A percentile compares a stretch with the other conserved stretches of the same genome.
Evolutionary conservation across 30 jellyfish, hydroid and myxozoan genomes (phyloP).

Genomic region (Aurelia sp.): DNA sequence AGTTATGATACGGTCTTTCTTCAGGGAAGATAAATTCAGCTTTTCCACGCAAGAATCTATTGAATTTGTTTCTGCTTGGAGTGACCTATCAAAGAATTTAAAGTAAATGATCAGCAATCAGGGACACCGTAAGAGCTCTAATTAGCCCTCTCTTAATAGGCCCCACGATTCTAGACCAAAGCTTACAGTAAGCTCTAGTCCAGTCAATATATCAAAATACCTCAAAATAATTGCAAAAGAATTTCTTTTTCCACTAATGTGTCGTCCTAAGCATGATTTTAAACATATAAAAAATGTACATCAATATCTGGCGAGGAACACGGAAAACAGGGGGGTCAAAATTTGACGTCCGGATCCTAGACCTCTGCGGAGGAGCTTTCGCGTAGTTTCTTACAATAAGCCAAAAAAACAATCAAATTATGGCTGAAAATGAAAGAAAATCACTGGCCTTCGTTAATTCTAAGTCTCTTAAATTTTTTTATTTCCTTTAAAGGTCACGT

Average conservation of each 20-base stretch:
- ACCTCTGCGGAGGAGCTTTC: too few species aligned
- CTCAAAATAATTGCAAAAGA: conserved; percentile 41
- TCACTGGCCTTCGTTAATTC: background rate
- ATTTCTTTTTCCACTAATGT: conserved; percentile 22
- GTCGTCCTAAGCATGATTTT: conserved; percentile 15
- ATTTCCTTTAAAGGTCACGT: conserved; percentile 11
- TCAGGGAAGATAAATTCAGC: conserved; percentile 26
- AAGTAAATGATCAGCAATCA: background rate
- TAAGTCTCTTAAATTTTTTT: background rate
- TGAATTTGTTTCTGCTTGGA: conserved; percentile 40
- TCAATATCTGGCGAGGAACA: conserved; percentile 36
- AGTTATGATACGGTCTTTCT: conserved; percentile 62
- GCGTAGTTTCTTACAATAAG: background rate
- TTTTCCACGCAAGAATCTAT: conserved; percentile 32
- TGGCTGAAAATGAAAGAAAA: conserved; percentile 6
- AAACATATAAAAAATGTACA: conserved; percentile 33
- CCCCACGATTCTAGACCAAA: too few species aligned
- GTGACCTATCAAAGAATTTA: conserved; percentile 16
- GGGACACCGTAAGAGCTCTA: too few species aligned
- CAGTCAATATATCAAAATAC: conserved; percentile 30
- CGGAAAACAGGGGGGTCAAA: conserved; percentile 15
- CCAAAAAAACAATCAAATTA: background rate
- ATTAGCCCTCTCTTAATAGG: too few species aligned
- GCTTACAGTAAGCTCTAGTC: background rate
- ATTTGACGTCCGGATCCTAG: conserved; percentile 1